Evolutionary conservation across 2,888 invertebrate species (phyloP).

Genomic region (Camponotus fellah): DNA sequence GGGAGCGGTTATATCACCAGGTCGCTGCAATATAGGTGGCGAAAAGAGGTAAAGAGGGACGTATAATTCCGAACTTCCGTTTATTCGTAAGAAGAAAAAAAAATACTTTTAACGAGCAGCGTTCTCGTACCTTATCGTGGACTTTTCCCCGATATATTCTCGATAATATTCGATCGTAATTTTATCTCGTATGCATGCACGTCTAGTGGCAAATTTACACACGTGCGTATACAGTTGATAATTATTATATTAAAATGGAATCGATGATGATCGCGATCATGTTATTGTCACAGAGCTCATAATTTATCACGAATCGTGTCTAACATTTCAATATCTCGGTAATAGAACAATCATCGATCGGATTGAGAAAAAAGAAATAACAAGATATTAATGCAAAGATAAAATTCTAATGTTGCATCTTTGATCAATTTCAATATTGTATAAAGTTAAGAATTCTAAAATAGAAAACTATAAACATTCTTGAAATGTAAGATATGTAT

Average conservation of each 20-base stretch:
- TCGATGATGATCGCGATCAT: conserved; percentile 14
- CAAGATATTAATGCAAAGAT: neutral
- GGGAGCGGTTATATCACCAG: conserved; percentile 46
- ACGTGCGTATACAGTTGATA: neutral
- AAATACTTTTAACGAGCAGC: conserved; percentile 42
- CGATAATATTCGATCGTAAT: neutral
- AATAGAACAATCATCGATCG: conserved; percentile 11
- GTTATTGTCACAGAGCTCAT: neutral
- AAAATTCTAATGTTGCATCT: neutral
- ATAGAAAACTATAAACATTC: neutral
- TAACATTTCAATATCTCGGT: conserved; percentile 36
- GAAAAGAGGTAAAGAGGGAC: neutral
- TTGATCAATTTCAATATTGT: neutral
- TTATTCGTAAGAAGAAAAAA: conserved; percentile 37
- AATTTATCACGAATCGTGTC: neutral
- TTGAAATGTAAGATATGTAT: neutral
- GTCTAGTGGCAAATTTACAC: neutral
- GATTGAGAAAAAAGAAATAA: neutral
- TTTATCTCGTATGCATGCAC: neutral
- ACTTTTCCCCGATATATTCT: neutral
- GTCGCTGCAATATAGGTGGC: conserved; percentile 36
- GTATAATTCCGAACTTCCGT: conserved; percentile 36
- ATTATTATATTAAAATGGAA: conserved; percentile 5
- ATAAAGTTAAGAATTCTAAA: neutral
- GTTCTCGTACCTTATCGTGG: neutral